Percentiles rank a stretch among this genome's conserved stretches.
These are phyloP conservation scores for Pantherophis guttatus DNA, from an alignment of 2,113 vertebrate species.

Conservation along the genomic window DNA sequence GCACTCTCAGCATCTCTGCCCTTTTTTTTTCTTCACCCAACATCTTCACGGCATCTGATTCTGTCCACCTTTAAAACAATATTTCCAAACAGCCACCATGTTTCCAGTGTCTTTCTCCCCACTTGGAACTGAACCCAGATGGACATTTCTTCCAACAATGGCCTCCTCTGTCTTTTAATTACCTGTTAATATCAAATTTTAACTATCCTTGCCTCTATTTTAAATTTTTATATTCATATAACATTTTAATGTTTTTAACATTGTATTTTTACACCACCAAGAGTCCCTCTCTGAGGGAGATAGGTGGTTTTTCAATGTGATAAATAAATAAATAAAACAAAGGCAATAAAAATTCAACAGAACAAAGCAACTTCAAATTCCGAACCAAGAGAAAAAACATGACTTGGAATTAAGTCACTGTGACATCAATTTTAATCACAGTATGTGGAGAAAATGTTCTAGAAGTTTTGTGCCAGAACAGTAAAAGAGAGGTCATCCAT, in stretches of 20 bases:
- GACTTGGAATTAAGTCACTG: not conserved
- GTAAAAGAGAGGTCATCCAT: not conserved
- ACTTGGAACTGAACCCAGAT: too few relatives aligned
- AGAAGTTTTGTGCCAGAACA: not conserved
- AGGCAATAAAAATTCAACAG: not conserved
- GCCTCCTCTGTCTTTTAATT: not conserved
- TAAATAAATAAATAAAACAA: not conserved
- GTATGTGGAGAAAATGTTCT: not conserved
- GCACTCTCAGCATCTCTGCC: too few relatives aligned
- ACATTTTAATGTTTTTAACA: not conserved
- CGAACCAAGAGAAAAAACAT: not conserved
- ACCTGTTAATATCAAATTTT: not conserved
- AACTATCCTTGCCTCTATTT: not conserved
- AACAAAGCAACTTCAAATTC: not conserved
- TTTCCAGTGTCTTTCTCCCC: too few relatives aligned
- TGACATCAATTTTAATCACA: not conserved
- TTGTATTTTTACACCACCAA: not conserved
- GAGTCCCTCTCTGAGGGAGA: not conserved
- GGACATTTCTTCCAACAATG: too few relatives aligned
- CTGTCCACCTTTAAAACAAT: too few relatives aligned
- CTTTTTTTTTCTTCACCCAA: too few relatives aligned
- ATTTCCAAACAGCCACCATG: too few relatives aligned
- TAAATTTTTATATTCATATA: not conserved
- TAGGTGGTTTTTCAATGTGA: not conserved
- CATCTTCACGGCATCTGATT: too few relatives aligned